phyloP scores from a whole-genome alignment of 2,113 vertebrate species.

The Odontophorus gujanensis region DNA sequence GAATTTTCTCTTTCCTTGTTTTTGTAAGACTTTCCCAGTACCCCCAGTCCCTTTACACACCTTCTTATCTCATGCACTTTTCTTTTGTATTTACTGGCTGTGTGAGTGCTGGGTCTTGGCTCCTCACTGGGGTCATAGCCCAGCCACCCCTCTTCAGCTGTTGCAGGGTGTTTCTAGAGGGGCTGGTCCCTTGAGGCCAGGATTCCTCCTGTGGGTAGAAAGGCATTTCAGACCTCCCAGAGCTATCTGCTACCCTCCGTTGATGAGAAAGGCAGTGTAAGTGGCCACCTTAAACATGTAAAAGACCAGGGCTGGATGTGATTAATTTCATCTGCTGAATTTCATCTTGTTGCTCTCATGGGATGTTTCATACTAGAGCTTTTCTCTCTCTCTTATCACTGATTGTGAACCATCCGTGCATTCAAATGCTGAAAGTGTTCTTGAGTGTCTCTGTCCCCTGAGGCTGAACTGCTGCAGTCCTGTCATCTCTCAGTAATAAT shows the following conservation, averaged over 20 bases:
- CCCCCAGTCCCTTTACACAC: neutral
- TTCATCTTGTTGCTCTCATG: neutral
- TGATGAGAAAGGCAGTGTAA: neutral
- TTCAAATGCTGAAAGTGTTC: neutral
- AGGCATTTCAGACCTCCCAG: neutral
- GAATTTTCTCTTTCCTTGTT: neutral
- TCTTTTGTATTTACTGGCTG: neutral
- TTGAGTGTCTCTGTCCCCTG: neutral
- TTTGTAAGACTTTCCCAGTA: neutral
- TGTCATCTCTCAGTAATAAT: neutral
- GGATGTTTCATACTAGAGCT: neutral
- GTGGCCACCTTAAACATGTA: neutral
- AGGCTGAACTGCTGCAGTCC: neutral
- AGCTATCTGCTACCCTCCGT: neutral
- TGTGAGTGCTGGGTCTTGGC: neutral
- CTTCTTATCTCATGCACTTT: neutral
- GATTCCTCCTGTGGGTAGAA: neutral
- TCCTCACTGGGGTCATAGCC: neutral
- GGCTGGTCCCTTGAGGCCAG: neutral
- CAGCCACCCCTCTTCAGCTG: neutral
- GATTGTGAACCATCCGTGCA: neutral
- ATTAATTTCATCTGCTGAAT: neutral
- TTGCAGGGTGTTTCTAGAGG: neutral
- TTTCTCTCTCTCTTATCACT: neutral
- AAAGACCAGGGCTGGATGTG: neutral